A percentile compares a stretch with the other conserved stretches of the same genome.
These are phyloP conservation scores for Prenolepis imparis DNA, from an alignment of 2,888 invertebrate genomes.

Conservation along the genomic window DNA sequence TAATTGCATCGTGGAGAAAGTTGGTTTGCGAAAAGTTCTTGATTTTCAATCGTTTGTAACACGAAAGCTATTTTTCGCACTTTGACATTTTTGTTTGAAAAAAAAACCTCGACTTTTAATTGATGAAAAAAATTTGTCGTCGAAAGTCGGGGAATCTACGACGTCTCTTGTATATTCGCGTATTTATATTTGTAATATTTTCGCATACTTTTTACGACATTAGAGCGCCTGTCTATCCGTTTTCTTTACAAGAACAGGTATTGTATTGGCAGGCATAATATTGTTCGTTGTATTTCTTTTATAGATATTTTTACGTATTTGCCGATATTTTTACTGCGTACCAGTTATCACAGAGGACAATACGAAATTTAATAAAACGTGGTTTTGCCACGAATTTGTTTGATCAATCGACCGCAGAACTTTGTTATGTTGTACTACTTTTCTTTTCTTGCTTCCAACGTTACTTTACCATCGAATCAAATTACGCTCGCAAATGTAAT, in stretches of 20 bases:
- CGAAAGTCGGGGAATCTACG: neutral
- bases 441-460: neutral
- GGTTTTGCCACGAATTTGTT: constrained; percentile 54
- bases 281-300: neutral
- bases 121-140: neutral
- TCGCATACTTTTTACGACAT: constrained; percentile 4
- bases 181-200: constrained; percentile 18
- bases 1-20: constrained; percentile 2
- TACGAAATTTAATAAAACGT: constrained; percentile 25
- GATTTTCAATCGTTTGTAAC: constrained; percentile 7
- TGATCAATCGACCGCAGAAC: constrained; percentile 57
- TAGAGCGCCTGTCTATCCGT: neutral
- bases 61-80: neutral
- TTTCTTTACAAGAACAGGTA: neutral
- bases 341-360: constrained; percentile 20
- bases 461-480: constrained; percentile 3
- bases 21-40: neutral
- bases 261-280: neutral
- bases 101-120: neutral
- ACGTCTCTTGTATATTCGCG: neutral
- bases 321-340: constrained; percentile 43
- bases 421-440: constrained; percentile 16
- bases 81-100: neutral
- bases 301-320: neutral
- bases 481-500: neutral